A percentile compares a stretch with the other conserved stretches of the same genome.
Conservation (phyloP, 2,888 invertebrate genomes). For the Dasypogon diadema region DNA sequence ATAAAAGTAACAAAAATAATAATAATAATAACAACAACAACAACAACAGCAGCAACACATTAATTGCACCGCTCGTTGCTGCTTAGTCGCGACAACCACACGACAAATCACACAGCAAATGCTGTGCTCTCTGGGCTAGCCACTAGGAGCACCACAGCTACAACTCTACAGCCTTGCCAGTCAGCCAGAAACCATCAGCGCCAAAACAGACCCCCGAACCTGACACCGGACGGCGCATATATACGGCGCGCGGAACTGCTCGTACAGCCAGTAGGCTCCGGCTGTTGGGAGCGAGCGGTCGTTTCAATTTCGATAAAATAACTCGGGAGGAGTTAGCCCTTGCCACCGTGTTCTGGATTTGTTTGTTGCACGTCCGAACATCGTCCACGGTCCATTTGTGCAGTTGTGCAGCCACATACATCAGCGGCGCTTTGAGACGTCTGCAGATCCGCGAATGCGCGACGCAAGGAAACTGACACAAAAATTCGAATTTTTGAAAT, state of each 20-base stretch:
- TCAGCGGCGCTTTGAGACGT: too few relatives aligned
- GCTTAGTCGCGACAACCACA: conserved; percentile 27
- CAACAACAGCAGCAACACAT: not conserved
- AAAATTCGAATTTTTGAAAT: too few relatives aligned
- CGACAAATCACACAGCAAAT: not conserved
- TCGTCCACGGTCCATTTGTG: too few relatives aligned
- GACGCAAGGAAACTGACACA: too few relatives aligned
- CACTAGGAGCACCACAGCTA: not conserved
- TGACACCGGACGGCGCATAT: conserved; percentile 49
- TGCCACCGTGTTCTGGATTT: too few relatives aligned
- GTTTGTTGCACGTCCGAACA: too few relatives aligned
- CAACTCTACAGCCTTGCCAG: not conserved
- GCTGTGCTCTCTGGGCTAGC: not conserved
- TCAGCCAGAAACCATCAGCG: conserved; percentile 34
- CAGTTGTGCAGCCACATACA: too few relatives aligned
- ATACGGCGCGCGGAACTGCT: conserved; percentile 46
- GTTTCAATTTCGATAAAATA: not conserved
- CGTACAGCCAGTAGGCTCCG: conserved; percentile 49
- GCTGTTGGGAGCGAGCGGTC: conserved; percentile 49
- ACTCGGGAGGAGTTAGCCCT: too few relatives aligned
- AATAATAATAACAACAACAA: not conserved
- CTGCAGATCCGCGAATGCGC: too few relatives aligned
- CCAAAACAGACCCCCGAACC: conserved; percentile 50
- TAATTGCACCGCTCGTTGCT: too few relatives aligned
- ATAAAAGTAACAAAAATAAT: too few relatives aligned